A percentile compares a stretch with the other conserved stretches of the same genome.
Evolutionary conservation across 2,888 invertebrate genomes (phyloP).

Genomic region (Allolobophora icterica): DNA sequence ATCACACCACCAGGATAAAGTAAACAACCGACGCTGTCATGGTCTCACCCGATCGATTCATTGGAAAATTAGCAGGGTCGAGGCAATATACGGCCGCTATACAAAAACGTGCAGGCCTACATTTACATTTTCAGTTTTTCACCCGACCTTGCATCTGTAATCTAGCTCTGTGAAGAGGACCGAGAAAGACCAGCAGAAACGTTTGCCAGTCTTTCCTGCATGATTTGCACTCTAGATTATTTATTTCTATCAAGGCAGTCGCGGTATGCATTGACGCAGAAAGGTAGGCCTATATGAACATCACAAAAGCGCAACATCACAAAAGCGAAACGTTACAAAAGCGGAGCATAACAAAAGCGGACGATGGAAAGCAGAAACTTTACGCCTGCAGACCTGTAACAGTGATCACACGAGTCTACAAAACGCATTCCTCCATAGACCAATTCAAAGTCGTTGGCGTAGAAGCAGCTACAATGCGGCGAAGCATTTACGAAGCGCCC

Average conservation of each 20-base stretch:
- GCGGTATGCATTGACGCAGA: not conserved
- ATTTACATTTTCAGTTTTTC: not conserved
- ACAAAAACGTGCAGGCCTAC: not conserved
- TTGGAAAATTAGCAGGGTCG: too few relatives aligned
- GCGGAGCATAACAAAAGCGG: too few relatives aligned
- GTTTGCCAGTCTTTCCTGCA: not conserved
- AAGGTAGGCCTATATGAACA: not conserved
- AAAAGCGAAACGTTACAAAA: too few relatives aligned
- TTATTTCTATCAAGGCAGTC: not conserved
- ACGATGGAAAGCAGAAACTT: not conserved
- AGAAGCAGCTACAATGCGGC: not conserved
- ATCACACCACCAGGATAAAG: too few relatives aligned
- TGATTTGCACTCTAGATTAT: not conserved
- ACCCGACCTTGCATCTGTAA: not conserved
- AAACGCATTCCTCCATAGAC: not conserved
- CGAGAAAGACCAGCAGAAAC: not conserved
- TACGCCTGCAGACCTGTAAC: not conserved
- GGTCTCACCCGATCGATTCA: too few relatives aligned
- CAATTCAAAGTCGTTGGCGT: not conserved
- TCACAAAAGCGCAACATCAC: not conserved
- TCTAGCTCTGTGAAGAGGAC: not conserved
- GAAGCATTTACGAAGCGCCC: not conserved
- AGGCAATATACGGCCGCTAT: too few relatives aligned
- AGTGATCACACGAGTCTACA: not conserved
- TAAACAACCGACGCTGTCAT: too few relatives aligned